A percentile compares a stretch with the other conserved stretches of the same genome.
Evolutionary conservation across 1,140 invertebrate species (phyloP).

Genomic region (Meloidogyne chitwoodi): DNA sequence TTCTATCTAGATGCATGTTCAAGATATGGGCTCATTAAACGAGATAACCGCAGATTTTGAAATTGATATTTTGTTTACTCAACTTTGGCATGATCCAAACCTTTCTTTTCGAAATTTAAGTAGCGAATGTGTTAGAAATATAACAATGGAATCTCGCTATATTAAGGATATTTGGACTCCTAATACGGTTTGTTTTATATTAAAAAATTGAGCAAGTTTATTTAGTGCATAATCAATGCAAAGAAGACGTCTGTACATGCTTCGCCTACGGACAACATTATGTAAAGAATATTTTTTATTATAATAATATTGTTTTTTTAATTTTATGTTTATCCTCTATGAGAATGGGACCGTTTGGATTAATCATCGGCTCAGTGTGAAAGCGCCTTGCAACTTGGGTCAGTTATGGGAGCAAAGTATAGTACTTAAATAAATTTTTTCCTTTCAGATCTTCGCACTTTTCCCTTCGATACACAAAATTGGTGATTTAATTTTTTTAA

Average conservation of each 20-base stretch:
- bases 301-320: not conserved
- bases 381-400: conserved; percentile 55
- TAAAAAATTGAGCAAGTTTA: not conserved
- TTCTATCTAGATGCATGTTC: conserved; percentile 2
- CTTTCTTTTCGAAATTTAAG: conserved; percentile 50
- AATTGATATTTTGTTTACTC: conserved; percentile 60
- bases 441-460: conserved; percentile 46
- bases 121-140: conserved; percentile 56
- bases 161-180: conserved; percentile 55
- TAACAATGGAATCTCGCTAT: conserved; percentile 56
- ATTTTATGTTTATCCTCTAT: conserved; percentile 22
- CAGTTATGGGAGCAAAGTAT: not conserved
- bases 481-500: conserved; percentile 26
- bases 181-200: conserved; percentile 36
- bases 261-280: conserved; percentile 58
- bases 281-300: conserved; percentile 43
- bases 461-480: conserved; percentile 57
- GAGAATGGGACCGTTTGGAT: conserved; percentile 58
- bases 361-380: conserved; percentile 56
- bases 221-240: conserved; percentile 54
- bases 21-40: conserved; percentile 56
- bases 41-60: conserved; percentile 59
- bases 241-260: conserved; percentile 51
- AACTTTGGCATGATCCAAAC: conserved; percentile 55
- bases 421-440: not conserved